Evolutionary conservation across 2,113 vertebrate species (phyloP).

Genomic region (Carassius gibelio): DNA sequence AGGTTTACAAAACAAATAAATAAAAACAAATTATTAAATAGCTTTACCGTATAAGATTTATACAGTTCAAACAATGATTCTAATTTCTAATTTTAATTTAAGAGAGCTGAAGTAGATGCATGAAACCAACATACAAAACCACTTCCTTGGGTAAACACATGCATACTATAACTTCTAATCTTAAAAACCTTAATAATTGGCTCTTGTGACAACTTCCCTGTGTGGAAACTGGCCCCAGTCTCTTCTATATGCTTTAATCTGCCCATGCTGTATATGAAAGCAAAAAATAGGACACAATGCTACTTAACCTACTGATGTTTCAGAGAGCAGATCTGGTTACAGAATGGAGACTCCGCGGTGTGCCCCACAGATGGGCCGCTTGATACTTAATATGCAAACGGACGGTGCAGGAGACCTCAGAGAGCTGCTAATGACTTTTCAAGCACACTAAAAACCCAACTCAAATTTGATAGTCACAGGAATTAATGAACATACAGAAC

Average conservation of each 20-base stretch:
- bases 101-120: background rate
- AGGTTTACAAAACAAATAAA: background rate
- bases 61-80: background rate
- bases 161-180: background rate
- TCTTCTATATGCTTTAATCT: background rate
- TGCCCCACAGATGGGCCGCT: conserved; percentile 38
- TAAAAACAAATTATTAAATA: background rate
- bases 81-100: background rate
- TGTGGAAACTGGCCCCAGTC: background rate
- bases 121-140: background rate
- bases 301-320: conserved; percentile 15
- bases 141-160: background rate
- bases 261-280: background rate
- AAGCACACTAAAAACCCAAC: conserved; percentile 10
- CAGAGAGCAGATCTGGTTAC: conserved; percentile 25
- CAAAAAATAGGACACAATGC: background rate
- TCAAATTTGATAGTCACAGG: conserved; percentile 10
- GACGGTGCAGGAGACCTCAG: conserved; percentile 5
- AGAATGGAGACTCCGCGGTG: background rate
- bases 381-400: conserved; percentile 36
- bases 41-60: background rate
- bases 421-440: conserved; percentile 26
- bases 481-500: conserved; percentile 10
- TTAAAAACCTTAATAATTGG: background rate
- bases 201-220: background rate